Evolutionary conservation across 2,888 invertebrate species (phyloP), one percentile per base, ranked within the genome.

Genomic region (Amiota minor): DNA sequence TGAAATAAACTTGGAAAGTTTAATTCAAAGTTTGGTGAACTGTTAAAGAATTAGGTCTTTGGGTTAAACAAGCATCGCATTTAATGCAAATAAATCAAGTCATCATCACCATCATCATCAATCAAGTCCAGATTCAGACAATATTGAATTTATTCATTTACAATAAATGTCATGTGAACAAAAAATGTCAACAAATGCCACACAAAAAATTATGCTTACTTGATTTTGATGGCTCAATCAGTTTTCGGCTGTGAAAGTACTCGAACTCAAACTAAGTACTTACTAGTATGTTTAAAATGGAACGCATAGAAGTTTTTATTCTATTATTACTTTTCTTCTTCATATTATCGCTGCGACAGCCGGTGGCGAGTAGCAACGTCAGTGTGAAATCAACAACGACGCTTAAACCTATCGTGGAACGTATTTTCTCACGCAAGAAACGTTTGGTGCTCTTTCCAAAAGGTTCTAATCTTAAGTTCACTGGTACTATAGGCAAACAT

Each of bases 371-470:
- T 18, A 20, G 59, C 20, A 20, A 20, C 9, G 23, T 12, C 20
- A 61, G 61, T 61, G 3, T 18, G 49, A 49, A 67, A 0, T 78
- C 80, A 50, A 73, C 62, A 2, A 79, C 85, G 0, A 76, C 80
- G 18, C 71, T 88, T 0, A 83, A 77, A 23, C 78, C 83, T 69
- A 74, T 79, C 0, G 72, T 85, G 47, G 83, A 86, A 10, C 81
- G 87, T 3, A 76, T 88, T 9, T 89, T 89, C 70, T 83, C 82
- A n/a, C 83, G 89, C 0, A 82, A 80, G 23, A 87, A 84, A 64
- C 82, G 89, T 3, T 89, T 88, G 77, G 77, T 89, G 20, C 71
- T 89, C 0, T 85, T 88, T 70, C 87, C 89, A 0, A 82, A 84
- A 47, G 88, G 88, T 11, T 76, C 86, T 0, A 78, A 81, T 47